Evolutionary conservation across 2,888 invertebrate species (phyloP).

Genomic region (Ditula angustiorana): DNA sequence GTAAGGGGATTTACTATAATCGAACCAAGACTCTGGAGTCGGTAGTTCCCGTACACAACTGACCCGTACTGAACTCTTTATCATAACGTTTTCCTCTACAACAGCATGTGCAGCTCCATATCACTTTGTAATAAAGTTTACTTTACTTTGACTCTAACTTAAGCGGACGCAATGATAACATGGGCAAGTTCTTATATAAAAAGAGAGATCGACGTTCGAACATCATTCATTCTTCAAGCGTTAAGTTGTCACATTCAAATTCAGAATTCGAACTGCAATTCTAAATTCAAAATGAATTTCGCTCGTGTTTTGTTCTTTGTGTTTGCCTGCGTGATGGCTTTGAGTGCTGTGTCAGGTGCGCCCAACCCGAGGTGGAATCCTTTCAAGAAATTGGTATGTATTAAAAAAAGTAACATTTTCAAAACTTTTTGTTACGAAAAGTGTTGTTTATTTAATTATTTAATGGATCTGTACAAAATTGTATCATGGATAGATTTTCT

Average conservation of each 20-base stretch:
- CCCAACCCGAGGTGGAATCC: constrained; percentile 60
- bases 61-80: constrained; percentile 15
- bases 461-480: too few species aligned
- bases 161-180: background rate
- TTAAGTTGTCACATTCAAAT: background rate
- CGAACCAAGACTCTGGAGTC: constrained; percentile 2
- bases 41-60: constrained; percentile 27
- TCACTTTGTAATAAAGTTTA: background rate
- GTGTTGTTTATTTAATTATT: background rate
- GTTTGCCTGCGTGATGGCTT: constrained; percentile 56
- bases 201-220: constrained; percentile 3
- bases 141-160: background rate
- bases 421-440: too few species aligned
- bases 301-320: constrained; percentile 57
- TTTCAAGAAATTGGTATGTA: constrained; percentile 57
- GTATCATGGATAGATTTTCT: too few species aligned
- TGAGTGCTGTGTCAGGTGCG: constrained; percentile 48
- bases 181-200: constrained; percentile 24
- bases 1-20: constrained; percentile 28
- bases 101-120: background rate
- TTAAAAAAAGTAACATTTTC: background rate
- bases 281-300: constrained; percentile 58
- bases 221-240: constrained; percentile 35
- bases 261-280: constrained; percentile 21
- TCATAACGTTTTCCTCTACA: background rate